Base-by-base conservation (phyloP, 2,888 invertebrate genomes). In the Plemyria rubiginata region DNA sequence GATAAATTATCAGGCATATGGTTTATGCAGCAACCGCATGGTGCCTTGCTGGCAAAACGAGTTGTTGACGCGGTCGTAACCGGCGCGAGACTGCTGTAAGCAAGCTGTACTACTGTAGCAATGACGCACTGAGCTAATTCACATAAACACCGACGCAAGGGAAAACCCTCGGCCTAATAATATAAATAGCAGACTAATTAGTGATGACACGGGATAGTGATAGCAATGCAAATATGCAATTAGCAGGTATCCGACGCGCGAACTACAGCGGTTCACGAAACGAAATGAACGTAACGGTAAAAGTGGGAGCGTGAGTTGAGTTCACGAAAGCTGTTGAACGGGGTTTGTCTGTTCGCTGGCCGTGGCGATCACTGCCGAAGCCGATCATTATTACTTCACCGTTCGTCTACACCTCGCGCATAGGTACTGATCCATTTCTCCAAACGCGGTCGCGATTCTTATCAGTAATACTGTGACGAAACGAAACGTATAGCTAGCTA, bases 211-310 rank as follows among this genome's bases (percentile, higher is more conserved):
- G 68, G 70, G 74, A 69, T 72, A 70, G 70, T 46, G 74, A 69
- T 72, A 70, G 70, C 28, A 77, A 32, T 75, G 78, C 67, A 60
- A 54, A 66, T 50, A 62, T 70, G 68, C 57, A 63, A 64, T 60
- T 56, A 54, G 32, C 38, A 77, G 77, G 73, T 70, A 74, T 72
- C n/a, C n/a, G n/a, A 48, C 86, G 86, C 81, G 84, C 80, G 79
- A 79, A 77, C 87, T 80, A 84, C 84, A 85, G 79, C 80, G 82
- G 82, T 81, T 81, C 85, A 84, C 82, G 73, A 85, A 87, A 84
- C 81, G 84, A 92, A 92, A 92, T 92, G 92, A 90, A 86, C 85
- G 88, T 90, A 92, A 92, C 92, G 90, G 92, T 92, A 92, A 91
- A 92, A 88, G 92, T 88, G 80, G 84, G 82, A 86, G 86, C 81